These are phyloP conservation scores for Lepisosteus oculatus DNA, from an alignment of 2,113 vertebrate species.

Conservation along the genomic window DNA sequence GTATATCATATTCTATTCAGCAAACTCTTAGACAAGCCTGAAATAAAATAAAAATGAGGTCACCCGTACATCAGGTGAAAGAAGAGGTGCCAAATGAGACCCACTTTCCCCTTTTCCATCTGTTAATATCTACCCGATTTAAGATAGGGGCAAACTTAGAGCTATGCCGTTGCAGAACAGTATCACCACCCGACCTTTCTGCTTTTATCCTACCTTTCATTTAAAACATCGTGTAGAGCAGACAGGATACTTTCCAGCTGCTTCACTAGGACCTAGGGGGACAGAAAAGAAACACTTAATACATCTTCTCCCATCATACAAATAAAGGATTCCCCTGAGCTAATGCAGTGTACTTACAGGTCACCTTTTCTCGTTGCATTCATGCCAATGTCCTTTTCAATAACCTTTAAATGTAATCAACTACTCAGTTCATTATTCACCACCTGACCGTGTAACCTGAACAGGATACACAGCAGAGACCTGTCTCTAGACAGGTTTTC, in stretches of 20 bases:
- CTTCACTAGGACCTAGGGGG: constrained; percentile 85
- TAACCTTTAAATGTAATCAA: background rate
- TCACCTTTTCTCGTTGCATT: no score
- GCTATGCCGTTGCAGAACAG: no score
- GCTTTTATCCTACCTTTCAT: constrained; percentile 83
- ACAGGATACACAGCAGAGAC: no score
- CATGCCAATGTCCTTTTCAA: background rate
- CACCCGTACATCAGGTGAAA: no score
- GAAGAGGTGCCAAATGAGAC: no score
- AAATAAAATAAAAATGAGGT: no score
- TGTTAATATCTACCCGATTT: background rate
- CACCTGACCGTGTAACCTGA: no score
- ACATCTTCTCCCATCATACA: background rate
- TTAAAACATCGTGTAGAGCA: constrained; percentile 92
- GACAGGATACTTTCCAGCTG: constrained; percentile 95
- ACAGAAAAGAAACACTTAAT: background rate
- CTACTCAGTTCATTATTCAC: background rate
- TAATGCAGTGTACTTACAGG: no score
- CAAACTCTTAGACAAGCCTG: no score
- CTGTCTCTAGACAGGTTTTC: no score
- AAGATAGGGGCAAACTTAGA: background rate
- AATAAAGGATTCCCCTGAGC: background rate
- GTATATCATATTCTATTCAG: no score
- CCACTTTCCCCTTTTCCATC: no score
- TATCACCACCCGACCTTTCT: background rate